phyloP scores from a whole-genome alignment of 2,888 invertebrate species.

The Cephus rjabovi region DNA sequence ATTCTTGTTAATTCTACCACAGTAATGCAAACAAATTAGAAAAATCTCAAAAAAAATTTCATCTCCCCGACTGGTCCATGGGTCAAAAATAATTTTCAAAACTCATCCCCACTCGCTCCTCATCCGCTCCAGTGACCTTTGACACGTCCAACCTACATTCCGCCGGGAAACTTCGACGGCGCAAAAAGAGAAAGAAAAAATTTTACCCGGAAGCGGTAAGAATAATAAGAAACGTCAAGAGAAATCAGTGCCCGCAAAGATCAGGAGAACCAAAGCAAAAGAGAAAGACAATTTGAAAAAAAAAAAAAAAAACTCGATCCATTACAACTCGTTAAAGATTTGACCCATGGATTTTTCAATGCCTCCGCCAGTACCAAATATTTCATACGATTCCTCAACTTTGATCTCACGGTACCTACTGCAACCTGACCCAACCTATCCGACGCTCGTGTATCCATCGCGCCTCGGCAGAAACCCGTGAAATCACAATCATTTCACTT shows the following conservation, averaged over 20 bases:
- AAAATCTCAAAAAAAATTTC: background rate
- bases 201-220: background rate
- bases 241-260: background rate
- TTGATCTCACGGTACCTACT: background rate
- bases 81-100: background rate
- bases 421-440: background rate
- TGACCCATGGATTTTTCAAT: background rate
- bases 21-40: background rate
- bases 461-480: conserved; percentile 13
- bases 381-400: background rate
- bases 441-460: background rate
- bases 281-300: background rate
- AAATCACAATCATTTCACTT: conserved; percentile 20
- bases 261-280: background rate
- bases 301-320: too few relatives aligned
- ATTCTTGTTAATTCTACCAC: background rate
- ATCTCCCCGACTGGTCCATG: too few relatives aligned
- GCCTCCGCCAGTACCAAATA: background rate
- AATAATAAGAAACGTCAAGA: background rate
- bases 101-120: background rate
- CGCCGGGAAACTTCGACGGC: background rate
- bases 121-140: background rate
- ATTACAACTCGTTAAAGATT: too few relatives aligned
- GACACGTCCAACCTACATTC: background rate
- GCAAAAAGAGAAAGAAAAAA: background rate